A percentile compares a stretch with the other conserved stretches of the same genome.
Conservation (phyloP, 2,797 vertebrate genomes). For the Pangasius djambal region DNA sequence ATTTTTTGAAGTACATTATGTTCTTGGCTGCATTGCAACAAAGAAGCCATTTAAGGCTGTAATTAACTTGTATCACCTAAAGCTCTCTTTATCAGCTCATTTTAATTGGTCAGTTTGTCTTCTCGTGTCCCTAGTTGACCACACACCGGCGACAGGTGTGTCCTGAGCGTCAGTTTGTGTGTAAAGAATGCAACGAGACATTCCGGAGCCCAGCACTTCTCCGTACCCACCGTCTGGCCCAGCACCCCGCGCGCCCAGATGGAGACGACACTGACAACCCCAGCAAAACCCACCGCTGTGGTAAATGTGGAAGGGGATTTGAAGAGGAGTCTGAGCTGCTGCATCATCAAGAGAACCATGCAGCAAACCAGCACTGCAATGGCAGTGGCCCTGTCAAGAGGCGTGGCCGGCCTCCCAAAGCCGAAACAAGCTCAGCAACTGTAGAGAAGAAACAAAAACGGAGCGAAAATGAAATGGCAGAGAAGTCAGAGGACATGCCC, state of each 20-base stretch:
- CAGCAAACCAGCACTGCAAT: conserved; percentile 78
- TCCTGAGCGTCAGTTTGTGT: conserved; percentile 78
- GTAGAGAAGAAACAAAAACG: conserved; percentile 75
- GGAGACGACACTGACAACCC: conserved; percentile 68
- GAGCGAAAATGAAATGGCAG: conserved; percentile 58
- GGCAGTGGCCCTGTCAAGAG: conserved; percentile 71
- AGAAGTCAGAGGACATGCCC: conserved; percentile 58
- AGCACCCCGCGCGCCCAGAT: conserved; percentile 72
- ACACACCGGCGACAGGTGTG: conserved; percentile 80
- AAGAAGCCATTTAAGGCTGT: not conserved
- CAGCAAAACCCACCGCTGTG: conserved; percentile 75
- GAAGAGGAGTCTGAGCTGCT: conserved; percentile 74
- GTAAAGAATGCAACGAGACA: conserved; percentile 79
- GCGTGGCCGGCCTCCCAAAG: conserved; percentile 73
- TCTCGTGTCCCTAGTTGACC: conserved; percentile 67
- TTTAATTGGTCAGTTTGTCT: conserved; percentile 32
- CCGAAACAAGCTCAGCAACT: conserved; percentile 47
- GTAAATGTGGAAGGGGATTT: conserved; percentile 77
- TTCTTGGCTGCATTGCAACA: not conserved
- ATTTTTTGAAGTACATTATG: not conserved
- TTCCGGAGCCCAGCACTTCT: conserved; percentile 80
- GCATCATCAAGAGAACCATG: conserved; percentile 78
- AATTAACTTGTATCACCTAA: not conserved
- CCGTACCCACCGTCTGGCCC: conserved; percentile 77
- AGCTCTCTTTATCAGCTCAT: not conserved